A percentile compares a stretch with the other conserved stretches of the same genome.
Conservation (phyloP, 1,140 invertebrate species). For the Pseudomyrmex dendroicus region DNA sequence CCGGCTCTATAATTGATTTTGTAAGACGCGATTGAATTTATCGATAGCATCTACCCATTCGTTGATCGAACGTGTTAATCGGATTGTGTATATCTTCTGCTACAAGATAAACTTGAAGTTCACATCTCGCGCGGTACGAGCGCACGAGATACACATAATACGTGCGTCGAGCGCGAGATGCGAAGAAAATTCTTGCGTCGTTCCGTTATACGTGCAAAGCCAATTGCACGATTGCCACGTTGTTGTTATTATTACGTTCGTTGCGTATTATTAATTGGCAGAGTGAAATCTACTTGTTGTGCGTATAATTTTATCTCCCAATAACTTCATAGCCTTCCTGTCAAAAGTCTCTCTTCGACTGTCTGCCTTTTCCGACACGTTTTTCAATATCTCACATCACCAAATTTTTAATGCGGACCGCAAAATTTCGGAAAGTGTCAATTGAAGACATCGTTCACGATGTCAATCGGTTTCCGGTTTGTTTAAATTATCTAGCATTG, state of each 20-base stretch:
- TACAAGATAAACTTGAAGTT: slow-evolving; percentile 24
- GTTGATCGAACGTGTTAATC: slow-evolving; percentile 21
- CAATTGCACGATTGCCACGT: background rate
- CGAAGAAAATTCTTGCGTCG: background rate
- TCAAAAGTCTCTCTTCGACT: slow-evolving; percentile 40
- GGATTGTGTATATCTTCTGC: slow-evolving; percentile 37
- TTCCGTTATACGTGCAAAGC: background rate
- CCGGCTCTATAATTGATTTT: slow-evolving; percentile 38
- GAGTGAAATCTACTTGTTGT: slow-evolving; percentile 26
- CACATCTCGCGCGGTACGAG: slow-evolving; percentile 17
- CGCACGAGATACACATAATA: slow-evolving; percentile 11
- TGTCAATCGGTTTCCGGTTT: slow-evolving; percentile 11
- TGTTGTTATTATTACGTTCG: background rate
- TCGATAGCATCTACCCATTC: slow-evolving; percentile 44
- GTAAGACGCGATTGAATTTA: slow-evolving; percentile 53
- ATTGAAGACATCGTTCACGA: background rate
- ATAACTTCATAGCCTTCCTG: slow-evolving; percentile 32
- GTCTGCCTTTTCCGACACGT: slow-evolving; percentile 24
- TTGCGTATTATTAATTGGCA: slow-evolving; percentile 2
- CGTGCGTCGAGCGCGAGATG: background rate
- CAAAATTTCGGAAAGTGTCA: slow-evolving; percentile 47
- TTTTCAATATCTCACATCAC: background rate
- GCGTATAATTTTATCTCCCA: background rate
- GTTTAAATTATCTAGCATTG: slow-evolving; percentile 20
- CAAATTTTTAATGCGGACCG: slow-evolving; percentile 17